Evolutionary conservation across 2,888 invertebrate species (phyloP).

Genomic region (Baronia brevicornis): DNA sequence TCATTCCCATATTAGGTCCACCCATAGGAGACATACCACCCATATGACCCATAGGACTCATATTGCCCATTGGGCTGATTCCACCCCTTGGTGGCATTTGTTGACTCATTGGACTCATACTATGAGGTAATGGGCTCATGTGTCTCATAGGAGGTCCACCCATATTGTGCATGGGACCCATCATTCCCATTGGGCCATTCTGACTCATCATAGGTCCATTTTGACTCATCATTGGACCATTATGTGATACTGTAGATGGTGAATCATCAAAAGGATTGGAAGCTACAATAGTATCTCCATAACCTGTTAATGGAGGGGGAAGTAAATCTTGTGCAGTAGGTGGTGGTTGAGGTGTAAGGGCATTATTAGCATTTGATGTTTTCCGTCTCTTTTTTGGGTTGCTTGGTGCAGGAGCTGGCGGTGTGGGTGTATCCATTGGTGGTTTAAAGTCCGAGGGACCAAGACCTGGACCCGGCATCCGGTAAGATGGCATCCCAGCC

Average conservation of each 20-base stretch:
- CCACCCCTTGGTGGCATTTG: conserved; percentile 79
- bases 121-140: conserved; percentile 77
- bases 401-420: conserved; percentile 84
- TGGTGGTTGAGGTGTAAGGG: conserved; percentile 79
- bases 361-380: conserved; percentile 82
- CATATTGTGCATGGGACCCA: conserved; percentile 78
- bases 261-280: conserved; percentile 97
- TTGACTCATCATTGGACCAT: conserved; percentile 78
- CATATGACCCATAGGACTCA: conserved; percentile 82
- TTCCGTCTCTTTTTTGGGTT: conserved; percentile 92
- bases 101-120: conserved; percentile 78
- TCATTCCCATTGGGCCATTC: conserved; percentile 80
- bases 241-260: conserved; percentile 78
- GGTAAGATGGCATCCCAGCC: conserved; percentile 87
- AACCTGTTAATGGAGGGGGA: conserved; percentile 90
- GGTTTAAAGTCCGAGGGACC: conserved; percentile 84
- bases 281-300: conserved; percentile 94
- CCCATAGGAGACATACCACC: conserved; percentile 83
- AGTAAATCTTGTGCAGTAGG: conserved; percentile 86
- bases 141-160: conserved; percentile 79
- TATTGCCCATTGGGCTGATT: conserved; percentile 81
- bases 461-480: conserved; percentile 83
- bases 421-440: conserved; percentile 80
- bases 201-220: conserved; percentile 81
- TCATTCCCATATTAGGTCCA: conserved; percentile 81